These are phyloP conservation scores for Oryzaephilus surinamensis DNA, from an alignment of 1,140 invertebrate species.

Conservation along the genomic window DNA sequence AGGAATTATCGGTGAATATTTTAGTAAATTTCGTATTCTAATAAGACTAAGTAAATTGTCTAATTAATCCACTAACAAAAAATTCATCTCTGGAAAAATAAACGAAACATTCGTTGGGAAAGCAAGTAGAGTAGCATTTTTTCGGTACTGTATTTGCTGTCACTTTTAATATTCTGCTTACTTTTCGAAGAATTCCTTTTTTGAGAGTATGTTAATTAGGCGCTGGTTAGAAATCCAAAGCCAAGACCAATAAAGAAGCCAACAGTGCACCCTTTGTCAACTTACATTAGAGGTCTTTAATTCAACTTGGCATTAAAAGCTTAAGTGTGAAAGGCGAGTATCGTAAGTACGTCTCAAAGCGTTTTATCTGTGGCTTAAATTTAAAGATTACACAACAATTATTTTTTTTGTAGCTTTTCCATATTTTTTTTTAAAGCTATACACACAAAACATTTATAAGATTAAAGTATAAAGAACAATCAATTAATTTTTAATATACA, in stretches of 20 bases:
- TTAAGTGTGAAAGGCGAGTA: slow-evolving; percentile 9
- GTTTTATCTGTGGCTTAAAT: slow-evolving; percentile 8
- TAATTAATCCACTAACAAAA: too few relatives aligned
- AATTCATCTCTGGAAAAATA: too few relatives aligned
- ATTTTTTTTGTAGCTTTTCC: slow-evolving; percentile 12
- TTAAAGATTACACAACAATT: slow-evolving; percentile 10
- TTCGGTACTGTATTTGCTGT: slow-evolving; percentile 7
- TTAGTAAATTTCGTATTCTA: too few relatives aligned
- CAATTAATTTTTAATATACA: slow-evolving; percentile 25
- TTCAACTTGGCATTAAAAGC: neutral
- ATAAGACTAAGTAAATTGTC: too few relatives aligned
- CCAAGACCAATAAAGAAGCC: slow-evolving; percentile 5
- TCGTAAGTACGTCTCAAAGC: slow-evolving; percentile 15
- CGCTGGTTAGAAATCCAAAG: neutral
- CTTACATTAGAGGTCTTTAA: slow-evolving; percentile 8
- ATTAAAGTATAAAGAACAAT: slow-evolving; percentile 33
- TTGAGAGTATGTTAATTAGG: slow-evolving; percentile 1
- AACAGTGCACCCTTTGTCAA: slow-evolving; percentile 9
- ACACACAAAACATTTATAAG: slow-evolving; percentile 34
- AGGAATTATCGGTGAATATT: slow-evolving; percentile 9
- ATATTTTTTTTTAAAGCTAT: slow-evolving; percentile 18
- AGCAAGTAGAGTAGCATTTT: too few relatives aligned
- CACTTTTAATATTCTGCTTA: too few relatives aligned
- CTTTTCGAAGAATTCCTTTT: too few relatives aligned
- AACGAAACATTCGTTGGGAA: too few relatives aligned